Evolutionary conservation across 2,888 invertebrate species (phyloP).

Genomic region (Catocala sponsa): DNA sequence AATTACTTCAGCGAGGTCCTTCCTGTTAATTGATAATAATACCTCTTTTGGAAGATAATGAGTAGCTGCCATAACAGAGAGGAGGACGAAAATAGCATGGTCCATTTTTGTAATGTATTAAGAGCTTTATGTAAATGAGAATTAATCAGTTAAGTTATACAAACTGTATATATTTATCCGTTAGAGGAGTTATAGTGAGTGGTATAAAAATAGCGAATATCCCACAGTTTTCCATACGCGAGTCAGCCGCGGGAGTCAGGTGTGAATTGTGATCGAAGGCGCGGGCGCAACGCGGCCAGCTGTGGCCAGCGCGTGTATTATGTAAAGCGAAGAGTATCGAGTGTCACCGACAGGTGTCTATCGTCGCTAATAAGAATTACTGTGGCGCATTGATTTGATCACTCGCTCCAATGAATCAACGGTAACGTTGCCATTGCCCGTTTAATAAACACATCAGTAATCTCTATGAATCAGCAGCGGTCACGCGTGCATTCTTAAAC

Average conservation of each 20-base stretch:
- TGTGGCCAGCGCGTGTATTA: conserved; percentile 64
- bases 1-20: conserved; percentile 30
- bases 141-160: not conserved
- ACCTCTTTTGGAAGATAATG: conserved; percentile 37
- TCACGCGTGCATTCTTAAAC: conserved; percentile 36
- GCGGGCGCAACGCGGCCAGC: conserved; percentile 54
- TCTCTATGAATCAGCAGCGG: conserved; percentile 38
- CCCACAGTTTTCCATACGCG: conserved; percentile 39
- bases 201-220: conserved; percentile 35
- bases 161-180: not conserved
- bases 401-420: conserved; percentile 42
- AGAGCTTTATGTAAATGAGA: not conserved
- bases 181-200: not conserved
- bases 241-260: conserved; percentile 51
- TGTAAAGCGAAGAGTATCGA: conserved; percentile 72
- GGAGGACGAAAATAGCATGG: conserved; percentile 34
- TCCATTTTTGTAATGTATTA: conserved; percentile 24
- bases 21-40: conserved; percentile 23
- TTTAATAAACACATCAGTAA: conserved; percentile 46
- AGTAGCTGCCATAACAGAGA: conserved; percentile 30
- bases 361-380: conserved; percentile 66
- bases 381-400: conserved; percentile 55
- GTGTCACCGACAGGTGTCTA: conserved; percentile 75
- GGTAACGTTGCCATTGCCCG: conserved; percentile 42
- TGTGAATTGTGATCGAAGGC: conserved; percentile 57